Evolutionary conservation across 2,797 vertebrate genomes (phyloP).

Genomic region (Allenopithecus nigroviridis): DNA sequence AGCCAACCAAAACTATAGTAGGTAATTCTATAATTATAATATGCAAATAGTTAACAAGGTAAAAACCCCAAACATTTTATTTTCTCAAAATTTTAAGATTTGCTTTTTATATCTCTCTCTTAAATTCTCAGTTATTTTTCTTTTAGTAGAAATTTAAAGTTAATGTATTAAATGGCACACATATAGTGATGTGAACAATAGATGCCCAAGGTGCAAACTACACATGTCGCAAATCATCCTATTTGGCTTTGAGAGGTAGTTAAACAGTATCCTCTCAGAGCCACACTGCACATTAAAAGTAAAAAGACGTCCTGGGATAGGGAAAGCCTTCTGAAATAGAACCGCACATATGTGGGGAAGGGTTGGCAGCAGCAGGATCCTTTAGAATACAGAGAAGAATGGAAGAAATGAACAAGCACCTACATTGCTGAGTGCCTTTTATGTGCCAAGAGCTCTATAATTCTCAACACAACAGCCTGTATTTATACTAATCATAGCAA

Average conservation of each 20-base stretch:
- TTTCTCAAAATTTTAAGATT: neutral
- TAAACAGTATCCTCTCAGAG: neutral
- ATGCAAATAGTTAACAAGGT: neutral
- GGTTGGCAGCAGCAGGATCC: neutral
- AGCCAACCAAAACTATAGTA: neutral
- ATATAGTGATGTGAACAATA: neutral
- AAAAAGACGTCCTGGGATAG: neutral
- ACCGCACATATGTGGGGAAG: neutral
- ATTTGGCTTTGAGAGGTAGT: neutral
- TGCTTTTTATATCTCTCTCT: neutral
- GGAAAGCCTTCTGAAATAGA: neutral
- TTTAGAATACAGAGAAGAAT: neutral
- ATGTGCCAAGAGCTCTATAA: accelerated
- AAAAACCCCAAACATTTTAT: neutral
- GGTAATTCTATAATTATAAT: neutral
- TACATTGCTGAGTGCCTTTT: neutral
- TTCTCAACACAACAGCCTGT: neutral
- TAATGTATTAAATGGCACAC: neutral
- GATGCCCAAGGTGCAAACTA: neutral
- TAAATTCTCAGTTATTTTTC: neutral
- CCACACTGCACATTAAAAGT: neutral
- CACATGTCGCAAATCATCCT: neutral
- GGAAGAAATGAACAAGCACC: neutral
- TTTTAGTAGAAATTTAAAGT: neutral
- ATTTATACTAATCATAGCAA: neutral